phyloP scores from a whole-genome alignment of 2,113 vertebrate species.

The Grammomys dolichurus region DNA sequence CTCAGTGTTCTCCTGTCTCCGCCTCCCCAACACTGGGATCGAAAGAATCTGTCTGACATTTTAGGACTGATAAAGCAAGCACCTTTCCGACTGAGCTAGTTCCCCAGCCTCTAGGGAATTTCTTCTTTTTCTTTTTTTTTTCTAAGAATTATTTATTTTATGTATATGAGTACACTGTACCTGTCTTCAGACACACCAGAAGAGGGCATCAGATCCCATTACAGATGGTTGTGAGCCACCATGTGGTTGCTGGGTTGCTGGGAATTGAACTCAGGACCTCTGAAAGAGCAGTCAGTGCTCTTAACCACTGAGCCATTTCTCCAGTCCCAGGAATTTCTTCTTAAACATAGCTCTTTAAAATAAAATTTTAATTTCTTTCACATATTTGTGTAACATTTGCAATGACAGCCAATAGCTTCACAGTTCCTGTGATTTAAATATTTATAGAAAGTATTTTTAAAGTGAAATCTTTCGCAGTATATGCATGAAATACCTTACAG shows the following conservation, averaged over 20 bases:
- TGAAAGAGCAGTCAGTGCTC: too few relatives aligned
- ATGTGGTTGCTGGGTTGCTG: too few relatives aligned
- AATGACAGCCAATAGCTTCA: not conserved
- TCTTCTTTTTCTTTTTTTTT: not conserved
- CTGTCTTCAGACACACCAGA: too few relatives aligned
- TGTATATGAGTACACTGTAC: too few relatives aligned
- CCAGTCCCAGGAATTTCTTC: not conserved
- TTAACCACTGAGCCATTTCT: not conserved
- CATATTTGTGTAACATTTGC: not conserved
- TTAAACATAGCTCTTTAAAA: constrained; percentile 49
- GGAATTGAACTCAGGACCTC: too few relatives aligned
- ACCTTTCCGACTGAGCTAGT: not conserved
- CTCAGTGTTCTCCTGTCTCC: not conserved
- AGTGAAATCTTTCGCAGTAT: constrained; percentile 11
- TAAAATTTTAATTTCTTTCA: constrained; percentile 35
- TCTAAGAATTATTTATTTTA: too few relatives aligned
- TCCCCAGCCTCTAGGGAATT: not conserved
- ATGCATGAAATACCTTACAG: not conserved
- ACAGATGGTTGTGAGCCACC: too few relatives aligned
- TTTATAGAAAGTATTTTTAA: constrained; percentile 4
- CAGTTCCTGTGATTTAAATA: constrained; percentile 9
- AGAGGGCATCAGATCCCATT: too few relatives aligned
- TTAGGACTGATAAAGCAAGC: not conserved
- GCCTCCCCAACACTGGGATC: not conserved
- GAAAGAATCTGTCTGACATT: not conserved